Conservation (phyloP, 2,888 invertebrate species). For the Folsomia candida region DNA sequence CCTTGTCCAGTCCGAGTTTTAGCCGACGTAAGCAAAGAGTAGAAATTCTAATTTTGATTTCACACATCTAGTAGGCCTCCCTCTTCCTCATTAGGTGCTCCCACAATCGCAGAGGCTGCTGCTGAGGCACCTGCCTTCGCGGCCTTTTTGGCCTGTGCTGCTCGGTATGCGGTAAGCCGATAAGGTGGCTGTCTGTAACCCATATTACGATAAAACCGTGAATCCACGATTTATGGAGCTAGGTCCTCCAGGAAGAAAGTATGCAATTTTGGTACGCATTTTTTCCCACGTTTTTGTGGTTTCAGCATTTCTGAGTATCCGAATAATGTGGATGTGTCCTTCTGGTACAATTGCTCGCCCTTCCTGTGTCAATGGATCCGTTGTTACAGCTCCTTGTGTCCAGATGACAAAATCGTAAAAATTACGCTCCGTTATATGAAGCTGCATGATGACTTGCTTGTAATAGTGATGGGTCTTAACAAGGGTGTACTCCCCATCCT, state of each 20-base stretch:
- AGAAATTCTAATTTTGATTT: too few species aligned
- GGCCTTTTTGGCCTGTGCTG: neutral
- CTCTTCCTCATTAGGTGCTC: too few species aligned
- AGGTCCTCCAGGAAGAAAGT: constrained; percentile 14
- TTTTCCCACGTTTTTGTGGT: neutral
- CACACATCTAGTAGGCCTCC: too few species aligned
- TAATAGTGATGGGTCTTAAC: neutral
- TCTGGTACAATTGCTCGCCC: too few species aligned
- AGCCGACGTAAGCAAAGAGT: too few species aligned
- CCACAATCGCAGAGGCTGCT: too few species aligned
- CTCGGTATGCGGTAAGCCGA: neutral
- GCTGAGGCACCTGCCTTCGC: too few species aligned
- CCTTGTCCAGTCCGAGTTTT: too few species aligned
- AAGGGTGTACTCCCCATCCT: neutral
- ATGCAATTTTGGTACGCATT: constrained; percentile 11
- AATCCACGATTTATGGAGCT: constrained; percentile 13
- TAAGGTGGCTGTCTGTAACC: constrained; percentile 9
- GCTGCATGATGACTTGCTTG: too few species aligned
- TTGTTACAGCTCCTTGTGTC: neutral
- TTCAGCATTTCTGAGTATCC: neutral
- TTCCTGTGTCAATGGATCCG: neutral
- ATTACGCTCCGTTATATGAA: neutral
- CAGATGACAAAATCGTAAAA: constrained; percentile 20
- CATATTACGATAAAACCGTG: neutral
- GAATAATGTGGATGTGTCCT: too few species aligned